phyloP scores from a whole-genome alignment of 2,113 vertebrate species.

The Leptosomus discolor region DNA sequence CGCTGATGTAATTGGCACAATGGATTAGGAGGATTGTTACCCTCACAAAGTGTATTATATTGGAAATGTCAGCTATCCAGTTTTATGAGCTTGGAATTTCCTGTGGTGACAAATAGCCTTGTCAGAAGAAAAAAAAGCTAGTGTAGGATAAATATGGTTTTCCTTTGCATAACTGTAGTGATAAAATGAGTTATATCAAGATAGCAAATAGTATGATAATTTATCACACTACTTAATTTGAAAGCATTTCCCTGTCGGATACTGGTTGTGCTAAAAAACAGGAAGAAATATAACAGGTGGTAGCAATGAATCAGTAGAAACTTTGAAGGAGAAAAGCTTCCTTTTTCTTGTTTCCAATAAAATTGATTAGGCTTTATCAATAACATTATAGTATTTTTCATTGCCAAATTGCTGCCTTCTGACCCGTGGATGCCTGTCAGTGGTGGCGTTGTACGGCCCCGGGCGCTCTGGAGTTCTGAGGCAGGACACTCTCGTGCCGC shows the following conservation, averaged over 20 bases:
- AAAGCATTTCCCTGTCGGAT: slow-evolving; percentile 25
- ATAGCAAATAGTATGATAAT: neutral
- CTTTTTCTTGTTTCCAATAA: slow-evolving; percentile 2
- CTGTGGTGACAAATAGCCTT: neutral
- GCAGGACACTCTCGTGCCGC: neutral
- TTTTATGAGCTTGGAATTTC: slow-evolving; percentile 22
- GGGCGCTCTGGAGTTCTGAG: neutral
- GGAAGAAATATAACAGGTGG: neutral
- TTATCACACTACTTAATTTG: neutral
- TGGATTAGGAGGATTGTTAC: neutral
- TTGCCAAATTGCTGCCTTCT: neutral
- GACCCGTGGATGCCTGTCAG: neutral
- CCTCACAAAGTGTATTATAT: neutral
- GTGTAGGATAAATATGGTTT: neutral
- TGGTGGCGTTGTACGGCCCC: neutral
- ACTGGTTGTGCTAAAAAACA: neutral
- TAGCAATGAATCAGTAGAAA: neutral
- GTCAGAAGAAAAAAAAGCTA: neutral
- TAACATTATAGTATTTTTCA: neutral
- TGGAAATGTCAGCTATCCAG: neutral
- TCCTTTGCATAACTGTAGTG: neutral
- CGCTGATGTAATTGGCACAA: neutral
- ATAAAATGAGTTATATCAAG: slow-evolving; percentile 17
- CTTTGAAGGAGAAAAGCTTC: neutral
- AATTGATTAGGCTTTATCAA: neutral